Evolutionary conservation across 2,113 vertebrate genomes (phyloP), one percentile per base, ranked within the genome.

Genomic region (Pimephales promelas): DNA sequence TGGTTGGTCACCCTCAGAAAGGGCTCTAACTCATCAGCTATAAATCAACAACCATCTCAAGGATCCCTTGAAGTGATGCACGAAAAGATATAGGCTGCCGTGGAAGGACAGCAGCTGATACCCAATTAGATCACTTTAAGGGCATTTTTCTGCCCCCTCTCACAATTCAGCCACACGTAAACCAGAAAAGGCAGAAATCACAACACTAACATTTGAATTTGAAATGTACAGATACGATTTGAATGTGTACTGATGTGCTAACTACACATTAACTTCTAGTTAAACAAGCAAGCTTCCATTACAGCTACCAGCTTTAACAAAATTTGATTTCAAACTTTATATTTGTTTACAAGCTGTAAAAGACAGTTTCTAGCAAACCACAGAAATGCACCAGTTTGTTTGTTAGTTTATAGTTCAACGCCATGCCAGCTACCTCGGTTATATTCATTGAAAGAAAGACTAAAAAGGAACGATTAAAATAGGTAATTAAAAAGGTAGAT

Each of bases 31-130:
- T 31, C 59, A 24, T 11, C 0, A 56, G 34, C 80, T 43, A 71
- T 80, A 83, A 85, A 88, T n/a, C 80, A 82, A 52, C 24, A 31
- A 47, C 72, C 45, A 52, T 72, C 83, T 36, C 56, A 31, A 31
- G 14, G 9, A 59, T 80, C 86, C 83, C 85, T 80, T 84, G 78
- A 52, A 71, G 24, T 61, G 54, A 45, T 26, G 18, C 47, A 36
- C 34, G 16, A 10, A 40, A 57, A 22, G n/a, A 82, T 72, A 77
- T 28, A 61, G 61, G 16, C 8, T 26, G 13, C 26, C 28, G 20
- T n/a, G 34, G 28, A 64, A 81, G 34, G 79, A 80, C 24, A 80
- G 59, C 24, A 80, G 59, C 75, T 57, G 57, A 74, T 59, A 76
- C 59, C 61, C 74, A 81, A 81, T 81, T 72, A 81, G 84, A 81